These are phyloP conservation scores for Digitonthophagus gazella DNA, from an alignment of 2,888 invertebrate genomes.

Conservation along the genomic window DNA sequence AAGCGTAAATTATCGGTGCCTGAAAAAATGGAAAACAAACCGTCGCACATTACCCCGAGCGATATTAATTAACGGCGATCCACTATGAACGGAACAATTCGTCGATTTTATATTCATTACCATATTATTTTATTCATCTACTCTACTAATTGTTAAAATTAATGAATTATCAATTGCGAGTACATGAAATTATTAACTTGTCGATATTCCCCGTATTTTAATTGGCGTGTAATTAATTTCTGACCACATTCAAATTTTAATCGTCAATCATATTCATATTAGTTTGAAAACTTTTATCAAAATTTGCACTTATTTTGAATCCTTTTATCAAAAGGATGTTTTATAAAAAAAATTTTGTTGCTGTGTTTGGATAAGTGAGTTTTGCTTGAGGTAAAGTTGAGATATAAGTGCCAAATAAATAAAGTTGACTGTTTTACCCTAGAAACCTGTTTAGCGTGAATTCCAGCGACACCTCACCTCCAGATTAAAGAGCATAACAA, in stretches of 20 bases:
- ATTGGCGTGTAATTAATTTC: not conserved
- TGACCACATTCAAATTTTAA: not conserved
- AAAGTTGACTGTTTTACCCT: not conserved
- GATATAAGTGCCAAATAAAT: not conserved
- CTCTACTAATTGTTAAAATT: not conserved
- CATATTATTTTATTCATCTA: not conserved
- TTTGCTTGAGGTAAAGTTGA: too few species aligned
- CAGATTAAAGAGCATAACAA: not conserved
- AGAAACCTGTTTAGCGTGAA: not conserved
- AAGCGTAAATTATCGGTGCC: not conserved
- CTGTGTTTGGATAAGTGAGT: too few species aligned
- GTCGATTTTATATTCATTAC: not conserved
- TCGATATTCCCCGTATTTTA: not conserved
- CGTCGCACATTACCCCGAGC: not conserved
- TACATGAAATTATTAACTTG: not conserved
- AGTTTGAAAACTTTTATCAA: not conserved
- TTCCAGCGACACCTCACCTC: not conserved
- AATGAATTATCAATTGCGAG: not conserved
- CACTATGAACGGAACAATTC: not conserved
- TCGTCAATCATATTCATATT: not conserved
- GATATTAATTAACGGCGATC: not conserved
- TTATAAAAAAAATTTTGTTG: too few species aligned
- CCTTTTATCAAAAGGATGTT: too few species aligned
- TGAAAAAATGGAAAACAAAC: not conserved
- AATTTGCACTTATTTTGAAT: too few species aligned